Percentiles rank a stretch among this genome's conserved stretches.
phyloP scores from a whole-genome alignment of 2,888 invertebrate genomes.

The Anoplius nigerrimus region DNA sequence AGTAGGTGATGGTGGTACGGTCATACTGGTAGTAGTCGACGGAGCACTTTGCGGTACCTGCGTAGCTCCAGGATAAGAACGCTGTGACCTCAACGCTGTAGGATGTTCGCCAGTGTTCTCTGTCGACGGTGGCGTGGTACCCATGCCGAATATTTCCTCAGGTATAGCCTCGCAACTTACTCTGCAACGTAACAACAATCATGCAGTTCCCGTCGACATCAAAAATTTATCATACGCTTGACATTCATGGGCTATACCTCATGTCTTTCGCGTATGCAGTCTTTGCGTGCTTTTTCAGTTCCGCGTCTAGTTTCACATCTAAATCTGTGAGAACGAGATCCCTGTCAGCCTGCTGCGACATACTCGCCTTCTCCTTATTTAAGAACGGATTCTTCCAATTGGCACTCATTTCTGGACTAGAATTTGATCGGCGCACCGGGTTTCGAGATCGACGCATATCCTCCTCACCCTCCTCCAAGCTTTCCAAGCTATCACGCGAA shows the following conservation, averaged over 20 bases:
- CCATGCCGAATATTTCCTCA: slow-evolving; percentile 87
- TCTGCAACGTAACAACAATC: slow-evolving; percentile 69
- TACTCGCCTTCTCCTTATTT: slow-evolving; percentile 74
- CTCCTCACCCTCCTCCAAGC: slow-evolving; percentile 77
- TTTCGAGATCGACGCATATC: slow-evolving; percentile 80
- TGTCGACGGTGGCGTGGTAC: slow-evolving; percentile 82
- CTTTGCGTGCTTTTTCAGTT: slow-evolving; percentile 81
- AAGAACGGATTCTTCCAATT: slow-evolving; percentile 87
- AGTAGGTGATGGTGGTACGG: slow-evolving; percentile 76
- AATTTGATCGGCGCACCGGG: slow-evolving; percentile 91
- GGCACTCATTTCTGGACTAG: slow-evolving; percentile 94
- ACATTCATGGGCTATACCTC: slow-evolving; percentile 68
- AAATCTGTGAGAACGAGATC: slow-evolving; percentile 61
- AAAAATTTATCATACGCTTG: not conserved
- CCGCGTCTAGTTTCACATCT: slow-evolving; percentile 72
- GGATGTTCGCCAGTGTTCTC: slow-evolving; percentile 75
- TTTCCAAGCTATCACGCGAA: slow-evolving; percentile 77
- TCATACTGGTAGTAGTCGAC: slow-evolving; percentile 71
- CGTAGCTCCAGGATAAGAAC: slow-evolving; percentile 76
- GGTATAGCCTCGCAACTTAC: slow-evolving; percentile 94
- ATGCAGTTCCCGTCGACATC: not conserved
- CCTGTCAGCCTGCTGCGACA: slow-evolving; percentile 63
- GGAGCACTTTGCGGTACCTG: slow-evolving; percentile 68
- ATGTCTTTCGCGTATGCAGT: slow-evolving; percentile 83
- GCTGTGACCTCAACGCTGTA: slow-evolving; percentile 75